Percentiles rank a stretch among this genome's conserved stretches.
These are phyloP conservation scores for Caenorhabditis inopinata DNA, from an alignment of 1,140 invertebrate species.

Conservation along the genomic window DNA sequence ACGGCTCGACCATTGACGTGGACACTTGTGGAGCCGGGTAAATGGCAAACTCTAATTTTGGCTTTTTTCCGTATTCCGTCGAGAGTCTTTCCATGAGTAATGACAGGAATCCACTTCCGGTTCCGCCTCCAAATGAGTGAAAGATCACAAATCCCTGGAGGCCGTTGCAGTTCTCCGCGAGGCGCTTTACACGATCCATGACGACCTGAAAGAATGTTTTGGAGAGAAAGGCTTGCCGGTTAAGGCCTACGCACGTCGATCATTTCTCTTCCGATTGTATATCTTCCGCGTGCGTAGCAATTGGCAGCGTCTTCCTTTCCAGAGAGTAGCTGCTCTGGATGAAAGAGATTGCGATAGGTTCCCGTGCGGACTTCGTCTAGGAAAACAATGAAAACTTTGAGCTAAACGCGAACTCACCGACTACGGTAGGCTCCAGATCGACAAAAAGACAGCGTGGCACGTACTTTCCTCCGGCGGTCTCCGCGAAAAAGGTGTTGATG, in stretches of 20 bases:
- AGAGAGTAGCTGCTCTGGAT: constrained; percentile 67
- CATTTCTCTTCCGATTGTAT: constrained; percentile 85
- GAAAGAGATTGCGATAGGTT: constrained; percentile 71
- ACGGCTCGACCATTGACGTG: constrained; percentile 67
- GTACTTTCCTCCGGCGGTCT: constrained; percentile 75
- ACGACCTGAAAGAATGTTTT: constrained; percentile 72
- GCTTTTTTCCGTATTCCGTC: constrained; percentile 75
- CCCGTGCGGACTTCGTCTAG: constrained; percentile 80
- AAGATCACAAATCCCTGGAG: constrained; percentile 82
- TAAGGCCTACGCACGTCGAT: constrained; percentile 51
- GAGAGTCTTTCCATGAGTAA: constrained; percentile 75
- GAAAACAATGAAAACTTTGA: constrained; percentile 38
- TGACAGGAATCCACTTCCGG: constrained; percentile 75
- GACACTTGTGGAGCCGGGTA: constrained; percentile 80
- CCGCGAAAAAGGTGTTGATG: constrained; percentile 70
- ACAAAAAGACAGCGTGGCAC: constrained; percentile 79
- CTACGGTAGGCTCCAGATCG: constrained; percentile 82
- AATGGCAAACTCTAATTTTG: constrained; percentile 82
- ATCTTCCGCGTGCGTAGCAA: constrained; percentile 78
- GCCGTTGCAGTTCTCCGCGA: constrained; percentile 82
- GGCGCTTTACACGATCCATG: constrained; percentile 77
- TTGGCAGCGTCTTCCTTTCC: constrained; percentile 79
- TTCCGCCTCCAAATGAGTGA: constrained; percentile 84
- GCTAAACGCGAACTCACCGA: constrained; percentile 70
- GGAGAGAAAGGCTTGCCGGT: too few species aligned